Conservation (phyloP, 2,888 invertebrate genomes). For the Agrilus cyanescens region DNA sequence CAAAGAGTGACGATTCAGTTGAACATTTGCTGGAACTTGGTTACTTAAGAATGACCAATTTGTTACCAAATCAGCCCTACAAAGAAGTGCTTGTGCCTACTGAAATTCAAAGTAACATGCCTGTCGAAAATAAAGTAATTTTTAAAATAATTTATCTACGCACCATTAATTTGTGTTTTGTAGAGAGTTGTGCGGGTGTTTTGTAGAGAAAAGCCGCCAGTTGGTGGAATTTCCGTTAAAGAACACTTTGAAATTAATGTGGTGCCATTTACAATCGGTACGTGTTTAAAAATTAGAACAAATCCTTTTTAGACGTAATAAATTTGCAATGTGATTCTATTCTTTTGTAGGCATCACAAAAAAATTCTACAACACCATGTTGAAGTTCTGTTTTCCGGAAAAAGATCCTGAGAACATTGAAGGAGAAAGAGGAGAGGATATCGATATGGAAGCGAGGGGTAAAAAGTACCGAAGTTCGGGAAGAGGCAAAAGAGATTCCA, state of each 20-base stretch:
- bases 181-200: conserved; percentile 82
- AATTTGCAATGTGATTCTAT: background rate
- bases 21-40: conserved; percentile 95
- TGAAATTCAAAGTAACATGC: conserved; percentile 74
- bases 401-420: conserved; percentile 78
- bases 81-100: conserved; percentile 76
- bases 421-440: conserved; percentile 44
- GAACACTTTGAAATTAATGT: conserved; percentile 99
- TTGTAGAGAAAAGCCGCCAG: conserved; percentile 91
- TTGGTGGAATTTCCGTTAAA: conserved; percentile 97
- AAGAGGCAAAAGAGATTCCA: conserved; percentile 63
- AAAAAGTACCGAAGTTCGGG: conserved; percentile 36
- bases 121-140: conserved; percentile 76
- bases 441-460: conserved; percentile 42
- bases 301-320: too few relatives aligned
- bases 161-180: conserved; percentile 15
- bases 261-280: conserved; percentile 82
- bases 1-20: conserved; percentile 92
- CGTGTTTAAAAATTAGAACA: conserved; percentile 11
- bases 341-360: conserved; percentile 63
- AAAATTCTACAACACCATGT: conserved; percentile 93
- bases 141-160: too few relatives aligned
- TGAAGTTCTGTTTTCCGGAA: conserved; percentile 95
- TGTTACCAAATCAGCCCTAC: conserved; percentile 88
- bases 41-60: conserved; percentile 88